Evolutionary conservation across 2,797 vertebrate genomes (phyloP).

Genomic region (Lagorchestes hirsutus): DNA sequence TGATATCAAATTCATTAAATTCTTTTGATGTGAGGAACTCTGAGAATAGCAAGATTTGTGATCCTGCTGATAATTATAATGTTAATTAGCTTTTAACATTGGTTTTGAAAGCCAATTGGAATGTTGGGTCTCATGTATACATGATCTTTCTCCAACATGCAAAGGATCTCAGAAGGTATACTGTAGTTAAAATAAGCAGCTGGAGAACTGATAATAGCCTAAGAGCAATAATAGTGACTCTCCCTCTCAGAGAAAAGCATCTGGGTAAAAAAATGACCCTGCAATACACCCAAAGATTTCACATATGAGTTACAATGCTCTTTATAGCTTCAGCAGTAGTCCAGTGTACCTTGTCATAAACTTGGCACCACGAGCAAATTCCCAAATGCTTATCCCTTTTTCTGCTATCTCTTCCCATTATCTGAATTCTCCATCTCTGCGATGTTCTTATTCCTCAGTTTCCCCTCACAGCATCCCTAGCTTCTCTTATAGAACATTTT

Average conservation of each 20-base stretch:
- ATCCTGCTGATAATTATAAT: conserved; percentile 17
- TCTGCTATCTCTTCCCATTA: neutral
- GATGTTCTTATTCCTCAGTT: neutral
- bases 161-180: conserved; percentile 17
- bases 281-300: neutral
- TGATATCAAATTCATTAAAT: neutral
- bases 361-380: neutral
- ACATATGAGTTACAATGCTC: neutral
- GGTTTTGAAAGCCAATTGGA: conserved; percentile 71
- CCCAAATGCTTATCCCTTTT: neutral
- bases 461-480: neutral
- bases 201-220: neutral
- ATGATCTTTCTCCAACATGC: conserved; percentile 26
- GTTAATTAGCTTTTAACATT: conserved; percentile 42
- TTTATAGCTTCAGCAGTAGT: neutral
- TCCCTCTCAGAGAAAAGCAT: neutral
- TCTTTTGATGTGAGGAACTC: neutral
- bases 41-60: conserved; percentile 34
- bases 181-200: neutral
- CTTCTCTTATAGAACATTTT: neutral
- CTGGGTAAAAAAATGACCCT: neutral
- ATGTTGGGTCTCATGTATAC: conserved; percentile 60
- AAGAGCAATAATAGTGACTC: neutral
- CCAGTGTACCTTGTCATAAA: neutral
- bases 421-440: neutral